Evolutionary conservation across 2,888 invertebrate genomes (phyloP).

Genomic region (Chymomyza procnemis): DNA sequence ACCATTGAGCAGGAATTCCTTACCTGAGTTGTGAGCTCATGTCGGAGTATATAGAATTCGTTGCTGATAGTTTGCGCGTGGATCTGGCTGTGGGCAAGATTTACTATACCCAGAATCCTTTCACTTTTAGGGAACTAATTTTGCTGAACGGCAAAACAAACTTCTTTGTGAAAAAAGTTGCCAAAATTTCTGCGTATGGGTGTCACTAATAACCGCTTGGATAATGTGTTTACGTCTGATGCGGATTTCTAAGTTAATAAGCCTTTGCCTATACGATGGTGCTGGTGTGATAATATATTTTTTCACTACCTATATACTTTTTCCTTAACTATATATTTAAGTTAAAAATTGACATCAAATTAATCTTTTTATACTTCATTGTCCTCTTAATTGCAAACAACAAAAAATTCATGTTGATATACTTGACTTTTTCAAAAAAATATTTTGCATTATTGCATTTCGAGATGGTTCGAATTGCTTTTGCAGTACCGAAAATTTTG

Average conservation of each 20-base stretch:
- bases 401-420: neutral
- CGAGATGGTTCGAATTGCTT: too few species aligned
- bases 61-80: conserved; percentile 94
- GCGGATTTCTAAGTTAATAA: conserved; percentile 87
- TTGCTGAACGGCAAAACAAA: conserved; percentile 99
- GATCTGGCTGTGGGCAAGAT: conserved; percentile 94
- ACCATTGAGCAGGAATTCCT: conserved; percentile 98
- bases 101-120: conserved; percentile 95
- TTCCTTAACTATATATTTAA: neutral
- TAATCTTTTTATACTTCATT: neutral
- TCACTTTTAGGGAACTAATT: conserved; percentile 99
- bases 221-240: conserved; percentile 88
- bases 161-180: conserved; percentile 99
- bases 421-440: conserved; percentile 39
- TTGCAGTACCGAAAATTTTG: too few species aligned
- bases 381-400: neutral
- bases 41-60: conserved; percentile 98
- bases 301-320: neutral
- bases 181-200: conserved; percentile 98
- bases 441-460: conserved; percentile 5
- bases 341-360: conserved; percentile 2
- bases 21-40: conserved; percentile 97
- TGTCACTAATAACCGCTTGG: conserved; percentile 86
- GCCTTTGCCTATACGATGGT: neutral
- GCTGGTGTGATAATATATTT: neutral